Conservation (phyloP, 2,797 vertebrate species). For the Enteromius anoplus region DNA sequence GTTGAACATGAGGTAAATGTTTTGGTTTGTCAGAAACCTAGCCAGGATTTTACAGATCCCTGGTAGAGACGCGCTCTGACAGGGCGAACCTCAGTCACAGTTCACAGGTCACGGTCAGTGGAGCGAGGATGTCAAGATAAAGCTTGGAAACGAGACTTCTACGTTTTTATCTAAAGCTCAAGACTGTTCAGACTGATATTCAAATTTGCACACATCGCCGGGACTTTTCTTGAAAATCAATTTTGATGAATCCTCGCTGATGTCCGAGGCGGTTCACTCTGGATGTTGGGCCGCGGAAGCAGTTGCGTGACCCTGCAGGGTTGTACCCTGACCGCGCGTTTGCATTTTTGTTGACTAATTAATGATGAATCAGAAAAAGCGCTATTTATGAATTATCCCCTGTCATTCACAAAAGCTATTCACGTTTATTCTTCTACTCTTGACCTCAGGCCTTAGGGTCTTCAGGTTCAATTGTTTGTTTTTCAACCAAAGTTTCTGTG, state of each 20-base stretch:
- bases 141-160: constrained; percentile 34
- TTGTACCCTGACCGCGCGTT: background rate
- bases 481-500: constrained; percentile 36
- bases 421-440: background rate
- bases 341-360: constrained; percentile 1
- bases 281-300: constrained; percentile 38
- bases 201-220: background rate
- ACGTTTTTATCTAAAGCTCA: constrained; percentile 14
- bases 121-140: constrained; percentile 65
- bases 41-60: constrained; percentile 45
- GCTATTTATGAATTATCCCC: background rate
- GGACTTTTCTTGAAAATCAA: background rate
- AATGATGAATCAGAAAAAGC: background rate
- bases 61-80: constrained; percentile 38
- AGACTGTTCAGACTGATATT: constrained; percentile 24
- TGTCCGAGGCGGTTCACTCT: constrained; percentile 15
- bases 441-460: constrained; percentile 10
- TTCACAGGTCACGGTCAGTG: constrained; percentile 71
- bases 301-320: constrained; percentile 20
- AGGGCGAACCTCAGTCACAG: constrained; percentile 59
- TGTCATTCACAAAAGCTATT: background rate
- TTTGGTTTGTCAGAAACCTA: constrained; percentile 35
- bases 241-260: background rate
- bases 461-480: background rate
- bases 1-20: constrained; percentile 26